Conservation (phyloP, 2,888 invertebrate genomes). For the Galerucella nymphaeae region DNA sequence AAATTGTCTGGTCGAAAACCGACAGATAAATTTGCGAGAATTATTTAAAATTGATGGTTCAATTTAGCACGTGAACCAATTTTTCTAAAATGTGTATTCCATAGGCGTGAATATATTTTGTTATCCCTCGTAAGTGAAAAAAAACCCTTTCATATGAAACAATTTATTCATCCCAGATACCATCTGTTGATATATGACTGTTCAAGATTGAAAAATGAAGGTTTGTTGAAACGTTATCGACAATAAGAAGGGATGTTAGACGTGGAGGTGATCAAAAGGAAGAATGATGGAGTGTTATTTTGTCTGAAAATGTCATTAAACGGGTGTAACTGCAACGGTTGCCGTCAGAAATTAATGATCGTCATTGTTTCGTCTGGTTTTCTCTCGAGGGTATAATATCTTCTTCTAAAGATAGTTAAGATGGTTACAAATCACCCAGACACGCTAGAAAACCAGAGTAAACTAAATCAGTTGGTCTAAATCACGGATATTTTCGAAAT, state of each 20-base stretch:
- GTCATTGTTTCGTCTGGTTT: slow-evolving; percentile 35
- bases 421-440: slow-evolving; percentile 33
- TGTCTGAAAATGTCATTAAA: slow-evolving; percentile 39
- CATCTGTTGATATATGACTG: slow-evolving; percentile 21
- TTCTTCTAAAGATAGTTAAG: slow-evolving; percentile 38
- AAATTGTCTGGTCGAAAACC: slow-evolving; percentile 33
- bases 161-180: slow-evolving; percentile 23
- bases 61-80: slow-evolving; percentile 15
- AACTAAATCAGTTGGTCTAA: no score
- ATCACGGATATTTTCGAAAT: no score
- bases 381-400: slow-evolving; percentile 27
- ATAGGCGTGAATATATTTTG: no score
- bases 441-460: neutral
- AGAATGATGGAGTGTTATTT: slow-evolving; percentile 36
- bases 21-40: slow-evolving; percentile 33
- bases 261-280: slow-evolving; percentile 1
- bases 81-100: neutral
- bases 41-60: slow-evolving; percentile 32
- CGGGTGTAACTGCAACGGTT: slow-evolving; percentile 36
- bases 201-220: slow-evolving; percentile 21
- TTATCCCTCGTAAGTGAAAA: neutral
- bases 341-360: slow-evolving; percentile 42
- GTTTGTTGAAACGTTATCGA: slow-evolving; percentile 21
- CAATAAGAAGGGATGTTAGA: slow-evolving; percentile 20
- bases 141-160: slow-evolving; percentile 15